These are phyloP conservation scores for Prosopocoilus inquinatus DNA, from an alignment of 2,888 invertebrate species.

Conservation along the genomic window DNA sequence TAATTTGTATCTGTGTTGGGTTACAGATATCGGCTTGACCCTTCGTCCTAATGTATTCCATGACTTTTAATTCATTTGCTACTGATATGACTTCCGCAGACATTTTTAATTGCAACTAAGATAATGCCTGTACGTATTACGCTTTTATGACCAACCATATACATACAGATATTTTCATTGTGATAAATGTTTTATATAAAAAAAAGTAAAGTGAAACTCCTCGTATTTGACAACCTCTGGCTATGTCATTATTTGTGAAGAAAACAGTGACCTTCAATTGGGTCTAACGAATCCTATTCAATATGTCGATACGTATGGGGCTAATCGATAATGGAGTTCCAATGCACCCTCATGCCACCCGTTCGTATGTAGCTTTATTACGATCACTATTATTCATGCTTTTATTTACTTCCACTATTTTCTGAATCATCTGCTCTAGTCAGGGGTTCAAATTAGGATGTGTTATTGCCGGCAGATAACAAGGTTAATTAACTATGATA, in stretches of 20 bases:
- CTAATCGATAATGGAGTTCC: slow-evolving; percentile 44
- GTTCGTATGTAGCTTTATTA: slow-evolving; percentile 22
- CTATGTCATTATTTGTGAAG: slow-evolving; percentile 43
- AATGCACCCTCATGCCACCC: slow-evolving; percentile 25
- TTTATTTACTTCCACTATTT: slow-evolving; percentile 23
- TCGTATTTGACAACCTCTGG: background rate
- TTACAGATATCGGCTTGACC: slow-evolving; percentile 53
- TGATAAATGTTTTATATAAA: too few relatives aligned
- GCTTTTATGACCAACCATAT: too few relatives aligned
- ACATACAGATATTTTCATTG: too few relatives aligned
- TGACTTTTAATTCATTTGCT: slow-evolving; percentile 44
- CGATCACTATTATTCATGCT: slow-evolving; percentile 20
- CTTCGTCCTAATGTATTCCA: slow-evolving; percentile 47
- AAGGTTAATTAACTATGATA: too few relatives aligned
- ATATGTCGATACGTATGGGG: slow-evolving; percentile 44
- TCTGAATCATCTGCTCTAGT: slow-evolving; percentile 29
- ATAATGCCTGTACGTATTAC: too few relatives aligned
- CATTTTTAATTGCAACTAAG: background rate
- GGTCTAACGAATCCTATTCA: slow-evolving; percentile 51
- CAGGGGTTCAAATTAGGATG: too few relatives aligned
- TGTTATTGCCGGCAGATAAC: too few relatives aligned
- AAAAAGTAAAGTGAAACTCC: background rate
- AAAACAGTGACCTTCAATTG: slow-evolving; percentile 49
- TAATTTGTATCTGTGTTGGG: slow-evolving; percentile 65
- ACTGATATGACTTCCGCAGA: slow-evolving; percentile 12